Conservation (phyloP, 2,797 vertebrate genomes). For the Eurystomus glaucurus region DNA sequence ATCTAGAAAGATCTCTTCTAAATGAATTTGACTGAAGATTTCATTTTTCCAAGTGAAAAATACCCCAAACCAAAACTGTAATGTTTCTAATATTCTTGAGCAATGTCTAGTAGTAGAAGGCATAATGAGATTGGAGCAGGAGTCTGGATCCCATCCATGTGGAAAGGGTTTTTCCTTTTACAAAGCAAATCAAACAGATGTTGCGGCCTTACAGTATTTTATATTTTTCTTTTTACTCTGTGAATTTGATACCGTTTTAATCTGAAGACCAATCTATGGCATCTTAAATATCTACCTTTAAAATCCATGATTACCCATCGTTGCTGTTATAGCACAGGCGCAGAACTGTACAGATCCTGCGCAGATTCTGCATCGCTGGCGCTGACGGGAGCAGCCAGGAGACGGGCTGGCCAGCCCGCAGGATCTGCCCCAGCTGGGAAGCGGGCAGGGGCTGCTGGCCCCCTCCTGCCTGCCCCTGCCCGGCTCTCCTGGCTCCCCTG, state of each 20-base stretch:
- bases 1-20: not conserved
- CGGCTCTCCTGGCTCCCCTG: not conserved
- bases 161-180: not conserved
- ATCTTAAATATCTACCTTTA: not conserved
- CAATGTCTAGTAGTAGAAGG: not conserved
- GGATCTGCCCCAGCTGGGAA: not conserved
- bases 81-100: not conserved
- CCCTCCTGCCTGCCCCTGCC: not conserved
- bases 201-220: not conserved
- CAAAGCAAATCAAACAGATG: not conserved
- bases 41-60: not conserved
- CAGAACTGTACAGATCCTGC: not conserved
- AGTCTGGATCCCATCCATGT: not conserved
- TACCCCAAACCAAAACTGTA: not conserved
- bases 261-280: not conserved
- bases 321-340: not conserved
- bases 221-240: not conserved
- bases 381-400: not conserved
- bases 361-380: accelerated
- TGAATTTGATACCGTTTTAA: not conserved
- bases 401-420: accelerated
- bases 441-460: not conserved
- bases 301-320: not conserved
- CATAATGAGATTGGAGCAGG: not conserved
- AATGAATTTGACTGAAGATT: not conserved